Base-by-base conservation (phyloP, 2,113 vertebrate species). In the Polypterus senegalus region DNA sequence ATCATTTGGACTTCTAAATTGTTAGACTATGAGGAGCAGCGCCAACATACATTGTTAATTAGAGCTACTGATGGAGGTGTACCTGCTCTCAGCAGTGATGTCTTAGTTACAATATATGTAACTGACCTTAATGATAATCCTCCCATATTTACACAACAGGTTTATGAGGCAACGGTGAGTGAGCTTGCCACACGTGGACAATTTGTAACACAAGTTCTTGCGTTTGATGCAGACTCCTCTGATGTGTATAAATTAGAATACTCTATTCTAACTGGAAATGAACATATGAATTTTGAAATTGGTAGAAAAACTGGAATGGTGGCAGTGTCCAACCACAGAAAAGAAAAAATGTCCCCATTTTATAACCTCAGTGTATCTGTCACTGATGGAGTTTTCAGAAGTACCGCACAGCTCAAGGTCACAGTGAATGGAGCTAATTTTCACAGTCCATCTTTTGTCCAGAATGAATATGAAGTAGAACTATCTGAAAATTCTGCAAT, bases 301-400 rank as follows among this genome's bases (percentile, higher is more conserved):
- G 77, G 93, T 70, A 76, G 86, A 66, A 77, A 76, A 62, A 92
- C 84, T 0, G 96, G 96, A 2, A 83, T 91, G 46, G 81, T 98
- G 64, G 73, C 78, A 1, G 77, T 95, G 61, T 94, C 94, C 11
- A 93, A 91, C 73, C 77, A 92, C 65, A 87, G 85, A 43, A 88
- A 81, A 57, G 83, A 83, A 3, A 64, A 83, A 0, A 74, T 97
- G 71, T 88, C 84, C 68, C 75, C 89, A 0, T 63, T 77, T 61
- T 93, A 97, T 68, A 81, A 77, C 61, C 88, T 99, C 27, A 94
- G 87, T 0, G 57, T 97, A 3, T 94, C 94, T 0, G 93, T 96
- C 55, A 94, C 94, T 0, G 96, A 99, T 67, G 92, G 95, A 0
- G 96, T 99, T 5, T 99, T 97, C 71, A 88, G 92, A 73, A 92